A percentile compares a stretch with the other conserved stretches of the same genome.
Conservation (phyloP, 2,888 invertebrate genomes). For the Cataglyphis cursor region DNA sequence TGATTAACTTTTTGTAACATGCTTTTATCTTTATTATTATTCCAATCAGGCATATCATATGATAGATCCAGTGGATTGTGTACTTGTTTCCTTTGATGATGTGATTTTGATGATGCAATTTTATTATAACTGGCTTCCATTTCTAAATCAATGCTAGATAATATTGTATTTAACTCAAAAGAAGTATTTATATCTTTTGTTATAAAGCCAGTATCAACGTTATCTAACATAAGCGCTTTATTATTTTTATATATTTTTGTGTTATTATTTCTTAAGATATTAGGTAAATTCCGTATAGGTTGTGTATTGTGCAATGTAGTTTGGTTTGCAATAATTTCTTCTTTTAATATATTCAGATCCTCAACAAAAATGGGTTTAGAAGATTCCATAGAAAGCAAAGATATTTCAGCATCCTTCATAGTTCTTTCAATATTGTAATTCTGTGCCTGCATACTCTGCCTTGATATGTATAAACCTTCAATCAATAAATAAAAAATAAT, state of each 20-base stretch:
- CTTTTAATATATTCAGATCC: background rate
- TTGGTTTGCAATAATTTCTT: background rate
- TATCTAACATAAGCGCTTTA: background rate
- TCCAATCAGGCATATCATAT: conserved; percentile 30
- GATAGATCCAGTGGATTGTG: conserved; percentile 22
- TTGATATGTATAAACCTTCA: background rate
- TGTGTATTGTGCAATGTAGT: background rate
- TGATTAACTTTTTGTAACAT: background rate
- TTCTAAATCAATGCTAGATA: background rate
- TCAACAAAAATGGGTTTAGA: background rate
- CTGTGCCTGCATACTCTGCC: background rate
- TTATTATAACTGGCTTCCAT: conserved; percentile 25
- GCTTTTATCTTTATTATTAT: conserved; percentile 23
- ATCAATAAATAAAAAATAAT: conserved; percentile 24
- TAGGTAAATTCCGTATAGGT: conserved; percentile 62
- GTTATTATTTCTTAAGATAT: conserved; percentile 64
- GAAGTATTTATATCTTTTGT: background rate
- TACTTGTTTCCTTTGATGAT: conserved; percentile 62
- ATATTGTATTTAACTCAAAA: background rate
- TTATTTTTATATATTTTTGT: background rate
- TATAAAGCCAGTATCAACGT: background rate
- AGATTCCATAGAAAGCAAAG: background rate
- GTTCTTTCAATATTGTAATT: background rate
- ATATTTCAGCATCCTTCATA: background rate
- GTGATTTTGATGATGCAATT: conserved; percentile 1